Conservation (phyloP, 2,113 vertebrate genomes). For the Varanus salvator region DNA sequence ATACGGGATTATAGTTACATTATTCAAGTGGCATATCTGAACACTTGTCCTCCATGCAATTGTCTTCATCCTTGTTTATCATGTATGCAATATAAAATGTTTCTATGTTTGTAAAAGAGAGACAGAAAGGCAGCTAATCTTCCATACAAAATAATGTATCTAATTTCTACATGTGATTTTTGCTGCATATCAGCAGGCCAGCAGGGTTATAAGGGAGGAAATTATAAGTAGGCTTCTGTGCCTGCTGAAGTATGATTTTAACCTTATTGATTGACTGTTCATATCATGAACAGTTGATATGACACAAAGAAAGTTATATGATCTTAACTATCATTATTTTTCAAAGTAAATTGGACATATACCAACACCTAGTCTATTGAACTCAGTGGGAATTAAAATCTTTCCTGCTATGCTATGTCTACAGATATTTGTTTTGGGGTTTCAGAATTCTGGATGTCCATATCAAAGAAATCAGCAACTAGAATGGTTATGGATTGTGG, state of each 20-base stretch:
- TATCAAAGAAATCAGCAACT: background rate
- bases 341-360: background rate
- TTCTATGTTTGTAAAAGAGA: background rate
- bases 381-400: background rate
- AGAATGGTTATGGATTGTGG: background rate
- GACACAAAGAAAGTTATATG: background rate
- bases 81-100: background rate
- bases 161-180: conserved; percentile 28
- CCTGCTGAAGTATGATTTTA: background rate
- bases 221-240: conserved; percentile 12
- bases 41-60: background rate
- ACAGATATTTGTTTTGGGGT: background rate
- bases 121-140: background rate
- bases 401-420: background rate
- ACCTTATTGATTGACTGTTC: background rate
- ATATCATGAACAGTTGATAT: background rate
- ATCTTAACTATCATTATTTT: background rate
- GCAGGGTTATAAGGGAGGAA: background rate
- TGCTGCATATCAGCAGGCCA: background rate
- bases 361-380: background rate
- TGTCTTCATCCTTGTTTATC: background rate
- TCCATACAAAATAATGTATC: background rate
- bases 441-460: background rate
- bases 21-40: background rate
- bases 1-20: background rate